Conservation (phyloP, 2,888 invertebrate genomes). For the Lutraria lutraria region DNA sequence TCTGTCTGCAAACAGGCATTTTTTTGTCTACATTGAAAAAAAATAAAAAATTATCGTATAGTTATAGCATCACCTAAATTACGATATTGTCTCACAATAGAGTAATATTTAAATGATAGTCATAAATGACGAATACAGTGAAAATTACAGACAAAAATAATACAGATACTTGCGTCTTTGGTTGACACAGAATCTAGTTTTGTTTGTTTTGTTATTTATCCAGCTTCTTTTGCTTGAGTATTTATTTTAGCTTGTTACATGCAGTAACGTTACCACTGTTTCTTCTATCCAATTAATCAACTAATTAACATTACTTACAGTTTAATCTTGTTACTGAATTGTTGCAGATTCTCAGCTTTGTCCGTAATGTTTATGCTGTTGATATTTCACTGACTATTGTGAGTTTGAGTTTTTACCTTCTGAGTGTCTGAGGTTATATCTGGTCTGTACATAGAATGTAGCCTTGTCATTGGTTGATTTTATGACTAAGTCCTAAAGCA, state of each 20-base stretch:
- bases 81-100: no score
- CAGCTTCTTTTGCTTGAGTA: slow-evolving; percentile 14
- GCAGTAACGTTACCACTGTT: slow-evolving; percentile 18
- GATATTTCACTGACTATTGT: not conserved
- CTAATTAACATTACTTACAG: slow-evolving; percentile 16
- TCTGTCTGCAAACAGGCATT: no score
- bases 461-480: no score
- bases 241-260: slow-evolving; percentile 15
- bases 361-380: not conserved
- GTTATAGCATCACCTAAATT: no score
- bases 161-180: not conserved
- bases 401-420: slow-evolving; percentile 5
- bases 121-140: no score
- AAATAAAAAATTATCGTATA: no score
- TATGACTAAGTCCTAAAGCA: no score
- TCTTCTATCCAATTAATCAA: slow-evolving; percentile 2
- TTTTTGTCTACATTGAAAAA: no score
- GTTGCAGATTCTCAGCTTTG: not conserved
- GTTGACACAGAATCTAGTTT: not conserved
- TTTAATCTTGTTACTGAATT: not conserved
- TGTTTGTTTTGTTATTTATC: slow-evolving; percentile 6
- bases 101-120: no score
- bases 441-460: no score
- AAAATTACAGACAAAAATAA: not conserved
- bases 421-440: no score